Evolutionary conservation across 2,888 invertebrate species (phyloP), one percentile per base, ranked within the genome.

Genomic region (Tetranychus piercei): DNA sequence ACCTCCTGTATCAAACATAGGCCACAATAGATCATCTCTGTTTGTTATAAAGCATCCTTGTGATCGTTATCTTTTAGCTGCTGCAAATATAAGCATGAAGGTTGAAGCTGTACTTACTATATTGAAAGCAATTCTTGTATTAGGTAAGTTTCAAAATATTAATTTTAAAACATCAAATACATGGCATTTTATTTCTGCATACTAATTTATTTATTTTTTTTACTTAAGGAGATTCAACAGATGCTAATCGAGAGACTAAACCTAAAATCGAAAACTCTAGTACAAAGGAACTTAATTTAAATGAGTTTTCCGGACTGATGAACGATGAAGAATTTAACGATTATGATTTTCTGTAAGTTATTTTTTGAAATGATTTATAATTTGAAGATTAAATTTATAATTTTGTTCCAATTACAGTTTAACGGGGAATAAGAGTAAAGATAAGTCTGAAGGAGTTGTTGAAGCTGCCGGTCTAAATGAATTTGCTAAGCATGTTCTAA

Each of bases 101-200:
- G 90, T 94, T 2, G 93, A 91, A 1, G 92, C 94, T 0, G 91
- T 96, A 20, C 84, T 95, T 45, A 94, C 94, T 18, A 93, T 95
- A 2, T 87, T 96, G 0, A 96, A 96, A 82, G 84, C 83, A 23
- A 82, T 83, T 77, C 79, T 84, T 55, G 81, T 83, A 74, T 78
- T 84, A 72, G 82, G 84, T 83, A 79, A 78, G 55, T n/a, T 65
- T 6, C 7, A 20, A 7, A 1, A 20, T 15, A 18, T 20, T 7
- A 20, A 66, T 18, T 11, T 65, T 8, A 20, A 7, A 66, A 20
- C 11, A 66, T 7, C 6, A 20, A 69, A 11, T 7, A 11, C 11
- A 2, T 6, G n/a, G 34, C 18, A 64, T 7, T 72, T 1, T 23
- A 72, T 22, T 44, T 23, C 6, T 64, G 6, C 20, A 8, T 44